Base-by-base conservation (phyloP, 2,113 vertebrate species). In the Amphiprion ocellaris region DNA sequence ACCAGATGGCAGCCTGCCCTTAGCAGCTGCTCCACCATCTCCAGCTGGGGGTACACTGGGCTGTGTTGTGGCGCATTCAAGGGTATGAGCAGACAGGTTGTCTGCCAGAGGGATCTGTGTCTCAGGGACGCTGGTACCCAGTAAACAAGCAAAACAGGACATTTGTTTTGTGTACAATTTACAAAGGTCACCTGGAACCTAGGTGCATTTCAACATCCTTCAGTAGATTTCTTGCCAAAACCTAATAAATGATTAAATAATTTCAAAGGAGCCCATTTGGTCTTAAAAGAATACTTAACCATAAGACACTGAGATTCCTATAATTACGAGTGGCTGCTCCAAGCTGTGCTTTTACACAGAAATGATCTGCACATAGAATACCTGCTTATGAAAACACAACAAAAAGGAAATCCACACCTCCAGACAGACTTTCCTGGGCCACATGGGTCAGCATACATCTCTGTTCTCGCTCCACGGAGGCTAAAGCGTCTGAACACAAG, bases 41-140 rank as follows among this genome's bases (percentile, higher is more conserved):
- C 85, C 9, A 95, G 68, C 4, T 91, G 90, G 0, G 89, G 80
- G 1, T 89, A 86, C 16, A 7, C 74, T 50, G 77, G 82, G 5
- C 81, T 52, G 23, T 82, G 89, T 39, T 3, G 58, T 19, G 90
- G 80, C 28, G 89, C 50, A 10, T 88, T 72, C 30, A 79, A 65
- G 0, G 93, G 92, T 59, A 95, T 19, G 17, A 95, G 1, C 54
- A 95, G 87, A 88, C 93, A 95, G 59, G 90, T 95, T 77, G 83
- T 94, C 67, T 94, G 95, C 86, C 92, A 94, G 53, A 79, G 73
- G 69, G 74, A 73, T 50, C 64, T 85, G 55, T 68, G 69, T 58
- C 76, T 16, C 2, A 74, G 56, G 69, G 58, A 64, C 77, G 54
- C 88, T 86, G 76, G 67, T 69, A 75, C 76, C 33, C 60, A 89